Percentiles rank a stretch among this genome's conserved stretches.
Evolutionary conservation across 2,888 invertebrate genomes (phyloP).

Genomic region (Muscina levida): DNA sequence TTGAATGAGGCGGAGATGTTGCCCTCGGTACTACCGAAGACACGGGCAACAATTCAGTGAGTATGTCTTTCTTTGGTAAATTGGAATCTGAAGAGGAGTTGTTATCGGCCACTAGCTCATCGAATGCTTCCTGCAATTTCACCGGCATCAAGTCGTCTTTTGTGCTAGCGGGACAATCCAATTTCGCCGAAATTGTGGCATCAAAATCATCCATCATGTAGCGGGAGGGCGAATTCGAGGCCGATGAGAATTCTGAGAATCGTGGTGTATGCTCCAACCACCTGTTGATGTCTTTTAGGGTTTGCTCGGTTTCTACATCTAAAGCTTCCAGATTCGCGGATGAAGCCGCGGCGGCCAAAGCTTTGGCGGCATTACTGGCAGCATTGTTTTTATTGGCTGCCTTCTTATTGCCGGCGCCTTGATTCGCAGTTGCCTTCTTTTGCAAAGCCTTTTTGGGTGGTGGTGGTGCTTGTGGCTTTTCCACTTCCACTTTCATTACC

Average conservation of each 20-base stretch:
- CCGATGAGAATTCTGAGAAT: conserved; percentile 87
- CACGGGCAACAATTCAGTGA: conserved; percentile 69
- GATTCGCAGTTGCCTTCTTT: conserved; percentile 62
- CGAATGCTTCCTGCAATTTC: conserved; percentile 80
- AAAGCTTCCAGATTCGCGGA: conserved; percentile 83
- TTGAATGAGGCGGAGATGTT: conserved; percentile 77
- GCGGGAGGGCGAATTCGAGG: conserved; percentile 88
- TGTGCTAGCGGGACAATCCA: conserved; percentile 77
- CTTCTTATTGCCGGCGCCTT: conserved; percentile 37
- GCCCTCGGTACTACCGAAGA: conserved; percentile 74
- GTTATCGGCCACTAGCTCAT: conserved; percentile 80
- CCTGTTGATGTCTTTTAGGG: conserved; percentile 90
- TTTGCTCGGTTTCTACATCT: conserved; percentile 85
- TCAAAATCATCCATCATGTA: conserved; percentile 85
- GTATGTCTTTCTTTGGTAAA: conserved; percentile 69
- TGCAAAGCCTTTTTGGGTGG: conserved; percentile 68
- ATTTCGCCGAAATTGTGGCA: conserved; percentile 78
- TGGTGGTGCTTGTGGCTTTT: conserved; percentile 72
- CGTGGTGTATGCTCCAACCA: conserved; percentile 93
- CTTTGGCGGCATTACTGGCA: conserved; percentile 63
- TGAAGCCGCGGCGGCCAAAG: conserved; percentile 69
- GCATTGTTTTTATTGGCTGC: conserved; percentile 64
- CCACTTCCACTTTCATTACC: conserved; percentile 67
- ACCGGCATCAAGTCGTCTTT: conserved; percentile 79
- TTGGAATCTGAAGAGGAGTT: conserved; percentile 67